phyloP scores from a whole-genome alignment of 1,140 invertebrate genomes.

The Drosophila suzukii region DNA sequence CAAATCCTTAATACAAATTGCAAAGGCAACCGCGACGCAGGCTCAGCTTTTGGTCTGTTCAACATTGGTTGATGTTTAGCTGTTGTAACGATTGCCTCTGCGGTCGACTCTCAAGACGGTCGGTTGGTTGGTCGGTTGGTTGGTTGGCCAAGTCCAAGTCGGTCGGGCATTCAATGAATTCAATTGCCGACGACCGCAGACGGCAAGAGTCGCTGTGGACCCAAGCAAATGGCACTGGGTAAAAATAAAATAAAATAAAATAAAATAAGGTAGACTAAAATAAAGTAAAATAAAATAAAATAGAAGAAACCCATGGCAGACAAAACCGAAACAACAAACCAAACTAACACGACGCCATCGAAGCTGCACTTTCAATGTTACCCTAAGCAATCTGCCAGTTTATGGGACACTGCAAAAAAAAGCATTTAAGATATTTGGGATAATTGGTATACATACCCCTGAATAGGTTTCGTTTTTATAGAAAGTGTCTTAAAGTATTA shows the following conservation, averaged over 20 bases:
- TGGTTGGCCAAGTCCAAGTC: background rate
- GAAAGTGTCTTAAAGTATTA: too few relatives aligned
- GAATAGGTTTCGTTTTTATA: too few relatives aligned
- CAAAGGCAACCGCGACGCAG: constrained; percentile 71
- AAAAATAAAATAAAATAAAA: constrained; percentile 7
- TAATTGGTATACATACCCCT: too few relatives aligned
- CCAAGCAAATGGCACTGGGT: constrained; percentile 4
- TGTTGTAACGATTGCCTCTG: constrained; percentile 36
- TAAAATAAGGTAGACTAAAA: constrained; percentile 2
- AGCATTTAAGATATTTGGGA: too few relatives aligned
- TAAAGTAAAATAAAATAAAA: constrained; percentile 25
- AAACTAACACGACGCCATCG: constrained; percentile 66
- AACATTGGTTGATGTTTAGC: constrained; percentile 36
- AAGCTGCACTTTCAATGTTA: constrained; percentile 51
- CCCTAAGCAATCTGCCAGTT: constrained; percentile 19
- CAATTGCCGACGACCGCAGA: constrained; percentile 74
- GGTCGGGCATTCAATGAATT: constrained; percentile 71
- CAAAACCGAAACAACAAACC: constrained; percentile 24
- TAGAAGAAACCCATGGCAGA: constrained; percentile 2
- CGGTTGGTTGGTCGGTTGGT: background rate
- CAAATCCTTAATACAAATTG: constrained; percentile 81
- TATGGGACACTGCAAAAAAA: constrained; percentile 11
- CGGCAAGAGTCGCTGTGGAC: constrained; percentile 48
- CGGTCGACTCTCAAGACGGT: constrained; percentile 44
- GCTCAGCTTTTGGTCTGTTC: constrained; percentile 54